These are phyloP conservation scores for Syngnathoides biaculeatus DNA, from an alignment of 2,113 vertebrate species.

Conservation along the genomic window DNA sequence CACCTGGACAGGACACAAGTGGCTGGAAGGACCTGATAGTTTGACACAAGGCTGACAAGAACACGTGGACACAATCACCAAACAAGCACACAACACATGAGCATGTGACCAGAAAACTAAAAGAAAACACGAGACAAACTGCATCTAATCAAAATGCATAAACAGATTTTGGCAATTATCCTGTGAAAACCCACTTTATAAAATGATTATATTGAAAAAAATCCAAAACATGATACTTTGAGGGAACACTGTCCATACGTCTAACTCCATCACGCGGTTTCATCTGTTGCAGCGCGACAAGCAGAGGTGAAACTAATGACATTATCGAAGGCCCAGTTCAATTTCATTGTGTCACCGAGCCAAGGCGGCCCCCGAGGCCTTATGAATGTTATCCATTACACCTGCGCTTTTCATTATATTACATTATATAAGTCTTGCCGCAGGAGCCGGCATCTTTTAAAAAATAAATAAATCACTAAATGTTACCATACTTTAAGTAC, in stretches of 20 bases:
- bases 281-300: slow-evolving; percentile 19
- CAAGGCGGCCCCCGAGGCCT: background rate
- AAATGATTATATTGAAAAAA: too few species aligned
- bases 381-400: slow-evolving; percentile 19
- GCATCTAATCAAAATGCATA: too few species aligned
- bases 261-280: slow-evolving; percentile 6
- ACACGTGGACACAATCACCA: too few species aligned
- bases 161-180: too few species aligned
- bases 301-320: slow-evolving; percentile 26
- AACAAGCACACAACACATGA: too few species aligned
- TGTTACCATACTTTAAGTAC: background rate
- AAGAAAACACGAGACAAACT: too few species aligned
- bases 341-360: slow-evolving; percentile 15
- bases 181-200: too few species aligned
- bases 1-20: too few species aligned
- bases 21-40: too few species aligned
- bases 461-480: slow-evolving; percentile 2
- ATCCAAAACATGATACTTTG: background rate
- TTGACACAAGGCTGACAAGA: too few species aligned
- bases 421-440: background rate
- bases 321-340: slow-evolving; percentile 22
- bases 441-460: background rate
- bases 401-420: background rate
- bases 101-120: too few species aligned
- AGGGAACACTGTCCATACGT: background rate